Evolutionary conservation across 2,888 invertebrate genomes (phyloP).

Genomic region (Fragum sueziense): DNA sequence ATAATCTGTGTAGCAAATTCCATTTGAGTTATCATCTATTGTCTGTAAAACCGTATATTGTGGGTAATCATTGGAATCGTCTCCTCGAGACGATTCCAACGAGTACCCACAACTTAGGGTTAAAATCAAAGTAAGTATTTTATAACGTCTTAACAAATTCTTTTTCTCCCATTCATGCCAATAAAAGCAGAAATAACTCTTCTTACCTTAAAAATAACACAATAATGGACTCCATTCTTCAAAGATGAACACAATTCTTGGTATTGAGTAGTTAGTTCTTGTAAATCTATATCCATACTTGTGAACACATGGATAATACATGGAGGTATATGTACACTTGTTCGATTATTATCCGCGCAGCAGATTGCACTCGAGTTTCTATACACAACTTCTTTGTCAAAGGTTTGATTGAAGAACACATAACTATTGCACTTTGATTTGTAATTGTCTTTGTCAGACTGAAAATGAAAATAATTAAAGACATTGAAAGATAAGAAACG

Average conservation of each 20-base stretch:
- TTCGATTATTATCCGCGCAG: no score
- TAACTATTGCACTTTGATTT: conserved; percentile 12
- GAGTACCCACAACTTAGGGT: no score
- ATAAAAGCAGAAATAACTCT: no score
- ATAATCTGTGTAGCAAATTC: neutral
- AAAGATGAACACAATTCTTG: neutral
- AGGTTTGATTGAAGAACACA: neutral
- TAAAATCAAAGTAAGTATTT: no score
- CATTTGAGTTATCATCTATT: neutral
- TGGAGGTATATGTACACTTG: no score
- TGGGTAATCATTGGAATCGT: no score
- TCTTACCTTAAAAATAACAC: conserved; percentile 12
- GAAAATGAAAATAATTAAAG: no score
- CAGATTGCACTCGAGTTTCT: neutral
- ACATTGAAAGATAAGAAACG: no score
- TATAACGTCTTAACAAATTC: no score
- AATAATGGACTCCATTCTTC: neutral
- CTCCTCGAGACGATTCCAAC: no score
- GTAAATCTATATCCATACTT: neutral
- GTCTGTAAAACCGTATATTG: no score
- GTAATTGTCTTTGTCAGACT: neutral
- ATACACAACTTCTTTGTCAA: neutral
- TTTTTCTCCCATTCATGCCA: no score
- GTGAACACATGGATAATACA: conserved; percentile 20
- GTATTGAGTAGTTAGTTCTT: neutral